Base-by-base conservation (phyloP, 2,113 vertebrate species). In the Turnix velox region DNA sequence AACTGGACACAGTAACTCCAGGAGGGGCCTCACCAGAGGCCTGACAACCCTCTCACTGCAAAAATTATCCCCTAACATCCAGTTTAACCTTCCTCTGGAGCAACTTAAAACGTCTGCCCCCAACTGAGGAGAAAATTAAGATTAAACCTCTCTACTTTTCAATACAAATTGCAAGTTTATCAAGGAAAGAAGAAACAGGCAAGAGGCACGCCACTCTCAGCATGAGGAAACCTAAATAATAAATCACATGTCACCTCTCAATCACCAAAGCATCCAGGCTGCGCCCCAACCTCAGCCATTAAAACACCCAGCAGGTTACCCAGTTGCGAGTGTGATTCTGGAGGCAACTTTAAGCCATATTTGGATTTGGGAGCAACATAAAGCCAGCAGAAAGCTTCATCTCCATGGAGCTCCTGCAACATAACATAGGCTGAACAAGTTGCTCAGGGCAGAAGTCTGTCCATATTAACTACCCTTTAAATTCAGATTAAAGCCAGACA, bases 361-460 rank as follows among this genome's bases (percentile, higher is more conserved):
- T n/a, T n/a, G 30, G 55, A 83, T 90, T 92, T 88, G 42, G 40
- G 79, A 92, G 55, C 5, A 45, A 92, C 77, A 81, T 69, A 58
- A 95, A 95, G 54, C 68, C 84, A 74, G 88, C 20, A 84, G 80
- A n/a, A n/a, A n/a, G 80, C 68, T 95, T 84, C 91, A 95, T 93
- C 93, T 95, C 92, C 93, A 94, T 90, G 80, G 95, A 94, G 91
- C 88, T 86, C 57, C 90, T 52, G 90, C 94, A 94, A 94, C 92
- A 92, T 40, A 95, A 93, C 87, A 90, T 1, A 33, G 40, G 76
- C 81, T 92, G 63, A 77, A 67, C n/a, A 42, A 85, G 46, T 14
- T 72, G 58, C 81, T 55, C 39, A n/a, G 30, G 39, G 72, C 62
- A 92, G 61, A 89, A 58, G 76, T 65, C 84, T 61, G 62, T 42